Percentiles rank a stretch among this genome's conserved stretches.
phyloP scores from a whole-genome alignment of 2,113 vertebrate species.

The Dasyurus viverrinus region DNA sequence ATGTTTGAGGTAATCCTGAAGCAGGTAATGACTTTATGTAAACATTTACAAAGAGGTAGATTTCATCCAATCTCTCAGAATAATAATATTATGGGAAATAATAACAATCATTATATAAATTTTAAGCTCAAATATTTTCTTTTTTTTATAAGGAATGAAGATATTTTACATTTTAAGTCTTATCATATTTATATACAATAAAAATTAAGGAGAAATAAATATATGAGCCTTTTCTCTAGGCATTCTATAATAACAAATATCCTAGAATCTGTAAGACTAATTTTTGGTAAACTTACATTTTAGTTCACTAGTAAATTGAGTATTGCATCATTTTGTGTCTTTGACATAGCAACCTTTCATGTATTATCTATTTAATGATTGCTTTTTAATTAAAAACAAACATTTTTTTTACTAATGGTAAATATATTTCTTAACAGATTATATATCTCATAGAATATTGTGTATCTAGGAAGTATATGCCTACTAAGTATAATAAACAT shows the following conservation, averaged over 20 bases:
- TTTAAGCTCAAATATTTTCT: conserved; percentile 7
- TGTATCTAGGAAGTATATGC: conserved; percentile 20
- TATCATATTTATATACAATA: not conserved
- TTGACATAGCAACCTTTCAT: conserved; percentile 6
- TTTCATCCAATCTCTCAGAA: conserved; percentile 52
- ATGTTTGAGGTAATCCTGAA: conserved; percentile 59
- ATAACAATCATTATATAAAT: conserved; percentile 48
- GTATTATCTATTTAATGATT: conserved; percentile 6
- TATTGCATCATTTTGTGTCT: conserved; percentile 18
- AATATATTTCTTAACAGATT: not conserved
- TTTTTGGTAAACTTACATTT: conserved; percentile 5
- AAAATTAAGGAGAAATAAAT: not conserved
- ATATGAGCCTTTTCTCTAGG: not conserved
- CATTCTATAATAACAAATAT: not conserved
- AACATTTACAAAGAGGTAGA: conserved; percentile 56
- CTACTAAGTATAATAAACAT: not conserved
- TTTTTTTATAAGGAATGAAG: conserved; percentile 55
- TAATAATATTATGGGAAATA: conserved; percentile 46
- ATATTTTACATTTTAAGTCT: not conserved
- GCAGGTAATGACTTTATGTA: conserved; percentile 64
- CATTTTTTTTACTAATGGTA: conserved; percentile 8
- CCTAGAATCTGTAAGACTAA: not conserved
- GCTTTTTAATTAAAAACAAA: not conserved
- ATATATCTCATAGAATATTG: not conserved
- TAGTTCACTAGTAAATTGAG: conserved; percentile 6